Conservation (phyloP, 2,113 vertebrate genomes). For the Mystacornis crossleyi region DNA sequence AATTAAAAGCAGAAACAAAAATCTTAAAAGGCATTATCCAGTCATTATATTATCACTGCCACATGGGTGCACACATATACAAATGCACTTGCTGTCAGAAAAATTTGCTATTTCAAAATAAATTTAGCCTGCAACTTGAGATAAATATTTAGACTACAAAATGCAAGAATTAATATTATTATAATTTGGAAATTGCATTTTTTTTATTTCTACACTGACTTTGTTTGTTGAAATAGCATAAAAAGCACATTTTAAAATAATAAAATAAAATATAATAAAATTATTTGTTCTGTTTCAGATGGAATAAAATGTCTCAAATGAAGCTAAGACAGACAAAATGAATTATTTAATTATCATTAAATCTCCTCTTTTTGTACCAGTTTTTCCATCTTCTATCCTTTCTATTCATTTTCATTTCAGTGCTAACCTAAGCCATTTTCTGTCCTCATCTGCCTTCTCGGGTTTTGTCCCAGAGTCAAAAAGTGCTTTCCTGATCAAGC, state of each 20-base stretch:
- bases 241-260: background rate
- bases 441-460: background rate
- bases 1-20: background rate
- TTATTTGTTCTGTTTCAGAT: background rate
- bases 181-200: background rate
- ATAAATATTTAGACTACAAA: background rate
- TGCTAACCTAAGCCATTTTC: background rate
- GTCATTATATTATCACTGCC: background rate
- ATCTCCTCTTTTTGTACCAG: background rate
- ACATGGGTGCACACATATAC: accelerated
- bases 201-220: background rate
- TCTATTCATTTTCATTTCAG: background rate
- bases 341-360: background rate
- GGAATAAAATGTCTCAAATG: background rate
- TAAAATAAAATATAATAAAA: background rate
- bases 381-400: background rate
- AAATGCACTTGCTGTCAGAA: background rate
- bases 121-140: background rate
- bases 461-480: background rate
- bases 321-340: background rate
- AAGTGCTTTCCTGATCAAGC: background rate
- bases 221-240: background rate
- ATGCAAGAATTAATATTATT: background rate
- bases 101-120: background rate
- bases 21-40: background rate